Evolutionary conservation across 2,113 vertebrate genomes (phyloP).

Genomic region (Chaetops frenatus): DNA sequence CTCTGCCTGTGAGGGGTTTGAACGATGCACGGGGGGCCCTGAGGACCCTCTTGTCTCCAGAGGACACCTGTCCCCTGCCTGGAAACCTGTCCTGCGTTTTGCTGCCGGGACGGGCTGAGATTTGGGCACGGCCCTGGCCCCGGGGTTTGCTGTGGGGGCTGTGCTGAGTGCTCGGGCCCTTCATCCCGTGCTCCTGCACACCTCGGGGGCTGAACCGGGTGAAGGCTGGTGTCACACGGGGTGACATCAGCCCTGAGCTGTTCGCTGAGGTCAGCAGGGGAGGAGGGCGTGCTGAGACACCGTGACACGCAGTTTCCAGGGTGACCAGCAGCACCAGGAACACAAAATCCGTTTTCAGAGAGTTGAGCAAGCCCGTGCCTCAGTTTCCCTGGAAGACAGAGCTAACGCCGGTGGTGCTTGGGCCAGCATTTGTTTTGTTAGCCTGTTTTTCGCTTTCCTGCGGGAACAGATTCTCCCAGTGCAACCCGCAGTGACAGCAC

Average conservation of each 20-base stretch:
- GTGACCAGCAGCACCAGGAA: not conserved
- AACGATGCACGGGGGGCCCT: not conserved
- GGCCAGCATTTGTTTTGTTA: not conserved
- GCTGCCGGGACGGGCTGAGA: not conserved
- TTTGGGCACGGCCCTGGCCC: not conserved
- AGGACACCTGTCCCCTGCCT: not conserved
- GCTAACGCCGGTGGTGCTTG: not conserved
- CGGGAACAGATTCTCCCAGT: not conserved
- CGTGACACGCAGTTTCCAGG: not conserved
- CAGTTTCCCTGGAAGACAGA: not conserved
- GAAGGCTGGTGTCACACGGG: not conserved
- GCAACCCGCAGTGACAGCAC: not conserved
- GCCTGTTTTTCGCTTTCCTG: not conserved
- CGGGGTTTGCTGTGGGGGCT: fast-evolving
- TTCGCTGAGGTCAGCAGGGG: not conserved
- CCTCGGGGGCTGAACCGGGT: not conserved
- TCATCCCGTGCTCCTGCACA: not conserved
- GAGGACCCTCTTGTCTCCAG: not conserved
- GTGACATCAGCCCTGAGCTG: not conserved
- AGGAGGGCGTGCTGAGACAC: not conserved
- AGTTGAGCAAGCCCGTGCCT: not conserved
- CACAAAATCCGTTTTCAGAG: not conserved
- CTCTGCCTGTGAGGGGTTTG: not conserved
- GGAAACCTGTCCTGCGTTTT: not conserved
- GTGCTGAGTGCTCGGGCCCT: not conserved